Base-by-base conservation (phyloP, 1,140 invertebrate genomes). In the Drosophila nikananu region DNA sequence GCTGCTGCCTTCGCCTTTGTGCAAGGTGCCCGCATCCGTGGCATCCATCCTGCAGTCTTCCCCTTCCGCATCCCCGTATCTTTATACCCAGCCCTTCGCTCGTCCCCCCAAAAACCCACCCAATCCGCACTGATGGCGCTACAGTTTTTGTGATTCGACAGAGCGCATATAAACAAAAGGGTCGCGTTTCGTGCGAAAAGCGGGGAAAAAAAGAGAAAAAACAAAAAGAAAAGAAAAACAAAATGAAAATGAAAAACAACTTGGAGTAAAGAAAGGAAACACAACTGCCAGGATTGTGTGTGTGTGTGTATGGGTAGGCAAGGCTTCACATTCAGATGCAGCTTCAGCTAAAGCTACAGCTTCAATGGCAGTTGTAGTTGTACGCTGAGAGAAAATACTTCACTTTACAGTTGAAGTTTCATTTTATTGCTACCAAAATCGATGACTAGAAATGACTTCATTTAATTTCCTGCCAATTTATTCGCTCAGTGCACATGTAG, bases 131-230 rank as follows among this genome's bases (percentile, higher is more conserved):
- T 77, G 73, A 83, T 65, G 78, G 70, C 64, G 72, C 81, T 82
- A 76, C 67, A 90, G 75, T 89, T 89, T 90, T 89, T 86, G 75
- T 90, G 86, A 89, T 79, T 87, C 81, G 75, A 63, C 79, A 62
- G 67, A 90, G 86, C 86, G 86, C 81, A 90, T 81, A 90, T 86
- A 89, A 89, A 89, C 86, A 89, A 89, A 89, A 81, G 74, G 77
- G 72, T 90, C 66, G 73, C 70, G 72, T 32, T 65, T 77, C 83
- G 79, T 80, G 70, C 83, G 78, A 80, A 77, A 75, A 80, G 46
- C 57, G 62, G 68, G 66, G 46, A 80, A 81, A 67, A 51, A 71
- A 77, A 48, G 21, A n/a, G 49, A 66, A 39, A 64, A 78, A 71
- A 48, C 44, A 74, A 77, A 73, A 30, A 60, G 62, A 80, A 73